phyloP scores from a whole-genome alignment of 2,113 vertebrate species.

The Ochotona princeps region DNA sequence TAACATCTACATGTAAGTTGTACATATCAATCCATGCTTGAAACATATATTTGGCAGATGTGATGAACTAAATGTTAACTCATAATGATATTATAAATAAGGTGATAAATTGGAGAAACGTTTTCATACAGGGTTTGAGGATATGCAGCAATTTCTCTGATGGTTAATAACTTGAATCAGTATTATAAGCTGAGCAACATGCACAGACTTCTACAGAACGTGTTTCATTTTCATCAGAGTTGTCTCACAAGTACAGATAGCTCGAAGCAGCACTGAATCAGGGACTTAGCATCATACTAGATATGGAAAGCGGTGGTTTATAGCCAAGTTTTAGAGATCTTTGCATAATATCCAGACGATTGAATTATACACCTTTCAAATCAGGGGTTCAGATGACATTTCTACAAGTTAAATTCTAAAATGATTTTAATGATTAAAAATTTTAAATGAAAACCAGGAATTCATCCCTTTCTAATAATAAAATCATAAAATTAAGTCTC shows the following conservation, averaged over 20 bases:
- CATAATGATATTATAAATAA: not conserved
- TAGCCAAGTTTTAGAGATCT: conserved; percentile 36
- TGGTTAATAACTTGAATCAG: conserved; percentile 46
- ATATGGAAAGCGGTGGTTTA: conserved; percentile 10
- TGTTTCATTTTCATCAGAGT: conserved; percentile 1
- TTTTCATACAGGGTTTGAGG: conserved; percentile 21
- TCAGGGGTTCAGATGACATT: conserved; percentile 39
- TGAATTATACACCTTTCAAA: not conserved
- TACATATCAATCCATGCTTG: no score
- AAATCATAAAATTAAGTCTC: not conserved
- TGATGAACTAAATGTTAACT: not conserved
- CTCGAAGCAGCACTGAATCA: conserved; percentile 64
- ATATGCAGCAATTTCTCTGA: conserved; percentile 32
- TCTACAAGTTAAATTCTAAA: conserved; percentile 26
- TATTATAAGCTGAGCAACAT: conserved; percentile 29
- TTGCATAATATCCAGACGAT: conserved; percentile 31
- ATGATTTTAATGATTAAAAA: not conserved
- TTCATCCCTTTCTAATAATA: not conserved
- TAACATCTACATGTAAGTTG: not conserved
- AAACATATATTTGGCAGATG: not conserved
- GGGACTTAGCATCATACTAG: conserved; percentile 11
- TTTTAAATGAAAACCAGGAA: conserved; percentile 31
- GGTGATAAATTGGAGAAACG: not conserved
- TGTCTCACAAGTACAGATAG: conserved; percentile 36
- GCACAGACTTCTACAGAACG: conserved; percentile 38